Conservation (phyloP, 2,113 vertebrate species). For the Oreocharis arfaki region DNA sequence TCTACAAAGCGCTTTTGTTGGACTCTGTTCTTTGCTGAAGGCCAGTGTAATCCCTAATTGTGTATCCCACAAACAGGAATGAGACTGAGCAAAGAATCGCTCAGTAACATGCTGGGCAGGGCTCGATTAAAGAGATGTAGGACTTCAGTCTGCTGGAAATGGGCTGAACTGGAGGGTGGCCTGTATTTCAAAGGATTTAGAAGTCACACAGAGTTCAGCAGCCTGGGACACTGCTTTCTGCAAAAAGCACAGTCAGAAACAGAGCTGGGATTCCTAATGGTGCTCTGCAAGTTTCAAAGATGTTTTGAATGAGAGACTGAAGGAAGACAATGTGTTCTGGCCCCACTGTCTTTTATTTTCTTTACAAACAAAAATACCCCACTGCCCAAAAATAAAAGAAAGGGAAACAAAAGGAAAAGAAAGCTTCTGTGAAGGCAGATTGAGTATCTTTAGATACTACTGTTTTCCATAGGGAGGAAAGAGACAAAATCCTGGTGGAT, state of each 20-base stretch:
- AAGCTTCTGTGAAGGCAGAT: neutral
- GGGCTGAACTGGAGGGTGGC: neutral
- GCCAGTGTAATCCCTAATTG: neutral
- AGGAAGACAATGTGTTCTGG: neutral
- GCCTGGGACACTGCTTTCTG: neutral
- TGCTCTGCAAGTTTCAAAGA: neutral
- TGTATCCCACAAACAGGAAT: rapidly evolving
- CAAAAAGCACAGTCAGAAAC: neutral
- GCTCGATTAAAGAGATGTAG: neutral
- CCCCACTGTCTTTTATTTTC: neutral
- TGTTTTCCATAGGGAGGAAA: neutral
- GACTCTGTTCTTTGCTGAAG: neutral
- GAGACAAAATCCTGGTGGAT: neutral
- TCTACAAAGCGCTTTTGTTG: neutral
- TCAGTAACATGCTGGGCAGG: neutral
- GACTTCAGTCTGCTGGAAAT: neutral
- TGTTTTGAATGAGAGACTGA: neutral
- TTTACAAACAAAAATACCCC: neutral
- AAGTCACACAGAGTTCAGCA: neutral
- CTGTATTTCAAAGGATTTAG: neutral
- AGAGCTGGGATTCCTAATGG: neutral
- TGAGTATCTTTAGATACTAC: neutral
- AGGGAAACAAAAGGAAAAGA: rapidly evolving
- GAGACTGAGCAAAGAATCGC: neutral
- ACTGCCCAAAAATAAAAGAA: neutral